These are phyloP conservation scores for Pachyrhynchus sulphureomaculatus DNA, from an alignment of 1,140 invertebrate genomes.

Conservation along the genomic window DNA sequence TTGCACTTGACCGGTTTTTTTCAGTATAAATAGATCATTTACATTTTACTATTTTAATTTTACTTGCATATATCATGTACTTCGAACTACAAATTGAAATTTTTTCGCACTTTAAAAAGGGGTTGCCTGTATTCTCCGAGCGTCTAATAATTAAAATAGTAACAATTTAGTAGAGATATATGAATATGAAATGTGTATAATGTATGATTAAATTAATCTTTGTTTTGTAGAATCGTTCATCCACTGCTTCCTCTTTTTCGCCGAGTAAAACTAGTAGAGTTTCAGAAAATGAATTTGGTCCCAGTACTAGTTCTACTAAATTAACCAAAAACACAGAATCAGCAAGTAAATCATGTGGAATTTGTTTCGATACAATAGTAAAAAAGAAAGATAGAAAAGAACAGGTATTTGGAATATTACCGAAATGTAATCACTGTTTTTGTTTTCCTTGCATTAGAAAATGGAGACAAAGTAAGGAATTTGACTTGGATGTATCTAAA, in stretches of 20 bases:
- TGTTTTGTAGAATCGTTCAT: too few relatives aligned
- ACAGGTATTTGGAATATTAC: constrained; percentile 82
- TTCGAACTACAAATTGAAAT: too few relatives aligned
- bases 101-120: too few relatives aligned
- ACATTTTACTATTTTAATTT: too few relatives aligned
- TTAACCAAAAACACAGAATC: constrained; percentile 58
- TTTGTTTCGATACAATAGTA: constrained; percentile 83
- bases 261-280: not conserved
- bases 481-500: constrained; percentile 61
- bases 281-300: not conserved
- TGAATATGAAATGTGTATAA: too few relatives aligned
- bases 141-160: too few relatives aligned
- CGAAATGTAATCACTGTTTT: constrained; percentile 87
- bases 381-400: constrained; percentile 67
- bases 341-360: constrained; percentile 78
- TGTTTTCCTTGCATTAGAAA: constrained; percentile 82
- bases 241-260: not conserved
- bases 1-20: too few relatives aligned
- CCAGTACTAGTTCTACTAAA: constrained; percentile 13
- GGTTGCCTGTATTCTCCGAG: too few relatives aligned
- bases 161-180: too few relatives aligned
- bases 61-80: too few relatives aligned
- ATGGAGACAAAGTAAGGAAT: constrained; percentile 81
- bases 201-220: too few relatives aligned
- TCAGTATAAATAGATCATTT: too few relatives aligned